Evolutionary conservation across 2,113 vertebrate species (phyloP).

Genomic region (Elephantulus edwardii): DNA sequence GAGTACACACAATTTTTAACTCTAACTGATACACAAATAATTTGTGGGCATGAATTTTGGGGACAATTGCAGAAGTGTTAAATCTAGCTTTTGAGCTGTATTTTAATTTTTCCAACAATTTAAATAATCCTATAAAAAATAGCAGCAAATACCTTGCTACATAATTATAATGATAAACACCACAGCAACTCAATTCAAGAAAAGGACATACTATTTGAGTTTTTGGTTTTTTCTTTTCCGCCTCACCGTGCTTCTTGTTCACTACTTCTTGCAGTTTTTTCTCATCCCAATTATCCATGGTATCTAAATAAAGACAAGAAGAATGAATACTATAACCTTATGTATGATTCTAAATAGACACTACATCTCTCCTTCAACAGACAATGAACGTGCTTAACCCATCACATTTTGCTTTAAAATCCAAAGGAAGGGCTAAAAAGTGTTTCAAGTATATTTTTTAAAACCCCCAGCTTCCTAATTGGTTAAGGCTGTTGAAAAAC

Average conservation of each 20-base stretch:
- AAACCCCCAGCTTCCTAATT: background rate
- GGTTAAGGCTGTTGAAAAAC: background rate
- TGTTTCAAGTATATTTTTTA: background rate
- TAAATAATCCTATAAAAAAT: background rate
- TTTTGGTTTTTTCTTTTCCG: conserved; percentile 98
- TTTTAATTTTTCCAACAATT: background rate
- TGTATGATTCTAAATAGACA: background rate
- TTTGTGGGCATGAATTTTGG: background rate
- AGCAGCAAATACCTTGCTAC: conserved; percentile 51
- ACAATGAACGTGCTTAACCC: background rate
- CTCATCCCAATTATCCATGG: conserved; percentile 99
- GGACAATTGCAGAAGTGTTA: too few relatives aligned
- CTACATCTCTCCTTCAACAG: background rate
- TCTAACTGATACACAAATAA: background rate
- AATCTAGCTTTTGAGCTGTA: too few relatives aligned
- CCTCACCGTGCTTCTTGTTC: conserved; percentile 98
- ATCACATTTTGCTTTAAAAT: conserved; percentile 18
- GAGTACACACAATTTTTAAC: too few relatives aligned
- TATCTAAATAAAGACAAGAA: conserved; percentile 85
- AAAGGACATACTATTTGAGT: conserved; percentile 94
- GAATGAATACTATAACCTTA: background rate
- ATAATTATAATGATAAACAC: conserved; percentile 60
- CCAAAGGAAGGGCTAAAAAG: background rate
- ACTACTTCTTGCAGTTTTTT: conserved; percentile 98
- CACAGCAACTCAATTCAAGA: conserved; percentile 65